These are phyloP conservation scores for Aporrectodea caliginosa DNA, from an alignment of 1,140 invertebrate species.

Conservation along the genomic window DNA sequence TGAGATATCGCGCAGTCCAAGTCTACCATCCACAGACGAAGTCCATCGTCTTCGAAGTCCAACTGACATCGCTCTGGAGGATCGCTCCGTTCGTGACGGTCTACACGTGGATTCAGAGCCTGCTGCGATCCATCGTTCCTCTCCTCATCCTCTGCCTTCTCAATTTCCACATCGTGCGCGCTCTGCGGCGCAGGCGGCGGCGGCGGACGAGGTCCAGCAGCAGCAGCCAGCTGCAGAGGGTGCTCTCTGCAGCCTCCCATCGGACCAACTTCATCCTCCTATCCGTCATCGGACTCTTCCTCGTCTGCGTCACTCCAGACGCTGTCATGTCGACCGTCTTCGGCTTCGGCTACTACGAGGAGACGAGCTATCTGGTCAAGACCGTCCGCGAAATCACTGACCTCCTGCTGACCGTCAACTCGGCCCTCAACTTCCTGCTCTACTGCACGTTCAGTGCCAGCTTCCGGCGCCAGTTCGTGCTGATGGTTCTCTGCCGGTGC, in stretches of 20 bases:
- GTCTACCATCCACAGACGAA: no score
- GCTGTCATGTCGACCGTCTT: conserved; percentile 60
- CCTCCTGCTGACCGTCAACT: conserved; percentile 68
- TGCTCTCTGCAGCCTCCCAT: no score
- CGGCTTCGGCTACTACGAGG: conserved; percentile 51
- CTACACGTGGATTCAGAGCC: conserved; percentile 29
- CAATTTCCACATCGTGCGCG: conserved; percentile 61
- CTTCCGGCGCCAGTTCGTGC: no score
- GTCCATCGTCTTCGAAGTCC: no score
- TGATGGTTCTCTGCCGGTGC: no score
- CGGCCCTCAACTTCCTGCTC: conserved; percentile 69
- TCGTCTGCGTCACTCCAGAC: conserved; percentile 70
- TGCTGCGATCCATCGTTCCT: conserved; percentile 32
- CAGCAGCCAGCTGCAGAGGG: no score
- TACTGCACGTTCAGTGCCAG: conserved; percentile 61
- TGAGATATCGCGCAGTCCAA: no score
- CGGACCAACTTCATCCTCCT: conserved; percentile 72
- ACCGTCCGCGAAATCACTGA: conserved; percentile 69
- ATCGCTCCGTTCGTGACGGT: conserved; percentile 11
- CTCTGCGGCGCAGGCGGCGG: conserved; percentile 57
- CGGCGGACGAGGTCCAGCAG: background rate
- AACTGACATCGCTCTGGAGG: conserved; percentile 31
- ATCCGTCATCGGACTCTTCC: conserved; percentile 69
- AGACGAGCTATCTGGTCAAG: conserved; percentile 52
- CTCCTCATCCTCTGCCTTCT: conserved; percentile 27